These are phyloP conservation scores for Camarhynchus parvulus DNA, from an alignment of 2,113 vertebrate genomes.

Conservation along the genomic window DNA sequence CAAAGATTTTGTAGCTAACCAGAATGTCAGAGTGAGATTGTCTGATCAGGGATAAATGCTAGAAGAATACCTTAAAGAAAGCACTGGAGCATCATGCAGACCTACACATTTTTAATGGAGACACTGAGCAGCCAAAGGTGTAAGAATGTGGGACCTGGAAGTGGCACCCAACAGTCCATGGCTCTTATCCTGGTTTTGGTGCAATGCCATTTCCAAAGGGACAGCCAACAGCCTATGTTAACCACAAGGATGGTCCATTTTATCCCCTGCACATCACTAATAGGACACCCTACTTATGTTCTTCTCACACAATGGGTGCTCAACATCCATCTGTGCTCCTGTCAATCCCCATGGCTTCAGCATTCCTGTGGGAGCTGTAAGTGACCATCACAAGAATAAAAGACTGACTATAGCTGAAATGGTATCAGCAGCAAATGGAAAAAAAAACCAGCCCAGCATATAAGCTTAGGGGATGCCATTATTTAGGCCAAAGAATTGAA, in stretches of 20 bases:
- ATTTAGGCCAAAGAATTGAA: conserved; percentile 54
- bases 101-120: neutral
- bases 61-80: neutral
- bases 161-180: accelerated
- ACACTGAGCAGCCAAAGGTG: neutral
- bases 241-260: neutral
- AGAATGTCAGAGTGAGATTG: neutral
- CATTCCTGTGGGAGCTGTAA: neutral
- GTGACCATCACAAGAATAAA: neutral
- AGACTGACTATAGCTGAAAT: neutral
- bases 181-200: neutral
- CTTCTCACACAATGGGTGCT: neutral
- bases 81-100: neutral
- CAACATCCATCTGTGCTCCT: neutral
- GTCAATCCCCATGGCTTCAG: neutral
- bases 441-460: neutral
- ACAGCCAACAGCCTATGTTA: accelerated
- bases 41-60: neutral
- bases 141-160: neutral
- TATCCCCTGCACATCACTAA: neutral
- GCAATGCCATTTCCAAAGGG: neutral
- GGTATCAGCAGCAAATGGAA: neutral
- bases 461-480: conserved; percentile 2
- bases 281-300: accelerated
- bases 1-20: neutral